Evolutionary conservation across 2,797 vertebrate genomes (phyloP).

Genomic region (Garrulus glandarius): DNA sequence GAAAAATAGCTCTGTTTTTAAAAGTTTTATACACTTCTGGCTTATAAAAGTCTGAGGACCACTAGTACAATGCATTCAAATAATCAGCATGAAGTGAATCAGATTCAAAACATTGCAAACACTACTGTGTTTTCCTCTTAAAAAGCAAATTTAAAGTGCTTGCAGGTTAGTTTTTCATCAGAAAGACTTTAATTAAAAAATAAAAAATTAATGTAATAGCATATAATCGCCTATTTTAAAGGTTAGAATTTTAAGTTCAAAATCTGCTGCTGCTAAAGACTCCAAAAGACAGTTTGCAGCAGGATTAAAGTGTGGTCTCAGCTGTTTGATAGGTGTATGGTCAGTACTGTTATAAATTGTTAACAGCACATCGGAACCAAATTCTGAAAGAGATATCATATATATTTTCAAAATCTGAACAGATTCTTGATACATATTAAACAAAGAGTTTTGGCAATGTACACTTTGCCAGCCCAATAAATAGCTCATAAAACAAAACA

Average conservation of each 20-base stretch:
- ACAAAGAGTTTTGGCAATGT: background rate
- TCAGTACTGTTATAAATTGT: background rate
- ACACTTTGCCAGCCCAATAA: background rate
- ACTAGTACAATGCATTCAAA: background rate
- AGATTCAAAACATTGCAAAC: background rate
- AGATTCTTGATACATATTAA: background rate
- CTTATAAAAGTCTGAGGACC: background rate
- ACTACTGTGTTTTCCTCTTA: background rate
- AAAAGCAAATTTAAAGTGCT: constrained; percentile 18
- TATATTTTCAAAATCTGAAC: background rate
- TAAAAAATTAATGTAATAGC: background rate
- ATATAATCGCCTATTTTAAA: constrained; percentile 3
- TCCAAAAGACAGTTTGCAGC: background rate
- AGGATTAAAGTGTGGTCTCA: background rate
- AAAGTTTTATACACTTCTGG: background rate
- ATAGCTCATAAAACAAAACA: background rate
- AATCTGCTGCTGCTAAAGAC: background rate
- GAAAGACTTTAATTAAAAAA: background rate
- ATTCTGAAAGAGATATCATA: background rate
- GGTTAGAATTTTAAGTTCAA: background rate
- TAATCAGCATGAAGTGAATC: background rate
- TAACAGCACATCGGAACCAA: background rate
- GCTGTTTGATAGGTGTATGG: background rate
- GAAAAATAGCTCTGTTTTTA: constrained; percentile 37
- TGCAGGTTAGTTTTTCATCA: background rate